Percentiles rank a stretch among this genome's conserved stretches.
phyloP scores from a whole-genome alignment of 1,140 invertebrate species.

The Caerostris darwini region DNA sequence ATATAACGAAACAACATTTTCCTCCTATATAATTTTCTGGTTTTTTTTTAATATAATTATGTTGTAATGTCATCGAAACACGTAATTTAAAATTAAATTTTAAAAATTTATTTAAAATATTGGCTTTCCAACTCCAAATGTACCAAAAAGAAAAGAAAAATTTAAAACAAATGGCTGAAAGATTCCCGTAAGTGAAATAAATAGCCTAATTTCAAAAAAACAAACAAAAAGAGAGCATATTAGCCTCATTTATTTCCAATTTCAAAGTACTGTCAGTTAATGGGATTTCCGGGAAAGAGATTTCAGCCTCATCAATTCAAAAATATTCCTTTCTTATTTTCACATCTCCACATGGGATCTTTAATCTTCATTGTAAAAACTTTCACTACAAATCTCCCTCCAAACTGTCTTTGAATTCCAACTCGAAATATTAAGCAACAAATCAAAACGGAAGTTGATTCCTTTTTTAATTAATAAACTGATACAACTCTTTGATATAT shows the following conservation, averaged over 20 bases:
- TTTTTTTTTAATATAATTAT: no score
- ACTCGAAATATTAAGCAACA: background rate
- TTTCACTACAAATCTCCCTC: background rate
- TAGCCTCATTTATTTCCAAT: background rate
- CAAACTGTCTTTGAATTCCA: background rate
- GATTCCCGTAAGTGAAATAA: no score
- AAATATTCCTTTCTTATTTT: background rate
- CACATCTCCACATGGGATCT: background rate
- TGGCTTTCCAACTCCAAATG: no score
- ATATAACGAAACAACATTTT: no score
- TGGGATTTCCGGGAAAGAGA: background rate
- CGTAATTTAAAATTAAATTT: no score
- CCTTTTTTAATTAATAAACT: slow-evolving; percentile 12
- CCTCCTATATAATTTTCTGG: no score
- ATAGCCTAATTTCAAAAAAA: no score
- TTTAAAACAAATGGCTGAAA: no score
- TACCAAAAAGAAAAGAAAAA: no score
- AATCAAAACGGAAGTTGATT: background rate
- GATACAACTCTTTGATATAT: background rate
- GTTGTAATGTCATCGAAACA: no score
- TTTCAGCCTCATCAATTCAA: background rate
- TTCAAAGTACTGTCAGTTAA: background rate
- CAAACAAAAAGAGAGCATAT: no score
- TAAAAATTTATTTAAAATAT: no score
- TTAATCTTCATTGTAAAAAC: slow-evolving; percentile 15